Conservation (phyloP, 1,140 invertebrate species). For the Euschistus heros region DNA sequence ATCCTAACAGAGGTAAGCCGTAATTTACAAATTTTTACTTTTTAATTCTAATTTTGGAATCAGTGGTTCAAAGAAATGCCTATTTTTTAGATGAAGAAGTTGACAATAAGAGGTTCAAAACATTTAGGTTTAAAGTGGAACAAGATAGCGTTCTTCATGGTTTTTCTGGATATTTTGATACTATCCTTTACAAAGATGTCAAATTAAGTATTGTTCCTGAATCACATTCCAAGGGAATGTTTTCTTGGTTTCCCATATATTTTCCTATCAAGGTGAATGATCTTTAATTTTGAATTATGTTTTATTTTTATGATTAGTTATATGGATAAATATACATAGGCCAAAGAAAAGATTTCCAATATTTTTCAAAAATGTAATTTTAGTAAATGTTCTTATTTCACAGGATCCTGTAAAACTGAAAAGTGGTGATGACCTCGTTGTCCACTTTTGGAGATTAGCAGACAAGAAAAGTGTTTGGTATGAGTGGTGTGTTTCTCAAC, state of each 20-base stretch:
- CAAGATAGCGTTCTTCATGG: slow-evolving; percentile 78
- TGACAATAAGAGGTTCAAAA: slow-evolving; percentile 66
- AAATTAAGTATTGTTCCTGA: slow-evolving; percentile 79
- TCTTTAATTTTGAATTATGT: slow-evolving; percentile 1
- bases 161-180: slow-evolving; percentile 92
- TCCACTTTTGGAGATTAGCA: slow-evolving; percentile 80
- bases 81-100: slow-evolving; percentile 36
- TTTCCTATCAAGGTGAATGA: slow-evolving; percentile 70
- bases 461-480: slow-evolving; percentile 84
- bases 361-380: neutral
- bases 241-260: slow-evolving; percentile 94
- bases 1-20: slow-evolving; percentile 60
- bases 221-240: slow-evolving; percentile 82
- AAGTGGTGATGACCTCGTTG: slow-evolving; percentile 54
- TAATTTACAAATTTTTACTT: no score
- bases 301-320: neutral
- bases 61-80: neutral
- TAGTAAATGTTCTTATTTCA: slow-evolving; percentile 26
- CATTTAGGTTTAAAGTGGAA: slow-evolving; percentile 54
- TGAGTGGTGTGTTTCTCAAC: slow-evolving; percentile 77
- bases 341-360: neutral
- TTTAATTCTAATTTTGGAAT: neutral
- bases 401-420: slow-evolving; percentile 65
- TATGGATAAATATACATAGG: slow-evolving; percentile 8
- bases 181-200: slow-evolving; percentile 71